Evolutionary conservation across 2,888 invertebrate genomes (phyloP).

Genomic region (Euclidia mi): DNA sequence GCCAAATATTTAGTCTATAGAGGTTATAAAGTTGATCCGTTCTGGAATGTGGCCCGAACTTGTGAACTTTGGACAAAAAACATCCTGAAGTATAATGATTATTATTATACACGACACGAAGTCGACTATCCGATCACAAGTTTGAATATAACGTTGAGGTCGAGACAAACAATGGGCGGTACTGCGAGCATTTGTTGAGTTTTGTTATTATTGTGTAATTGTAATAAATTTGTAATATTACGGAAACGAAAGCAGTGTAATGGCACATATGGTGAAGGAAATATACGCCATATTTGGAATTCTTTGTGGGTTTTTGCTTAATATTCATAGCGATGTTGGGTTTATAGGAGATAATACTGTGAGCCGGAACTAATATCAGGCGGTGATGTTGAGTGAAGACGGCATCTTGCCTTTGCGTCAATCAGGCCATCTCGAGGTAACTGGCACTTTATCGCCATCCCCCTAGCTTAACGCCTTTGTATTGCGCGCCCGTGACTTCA

Average conservation of each 20-base stretch:
- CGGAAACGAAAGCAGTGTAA: too few relatives aligned
- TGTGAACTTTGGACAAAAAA: constrained; percentile 32
- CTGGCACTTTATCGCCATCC: neutral
- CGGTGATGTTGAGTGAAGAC: too few relatives aligned
- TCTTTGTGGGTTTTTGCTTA: too few relatives aligned
- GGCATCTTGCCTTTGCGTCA: neutral
- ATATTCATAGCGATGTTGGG: too few relatives aligned
- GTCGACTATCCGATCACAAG: constrained; percentile 31
- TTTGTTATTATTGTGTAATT: constrained; percentile 12
- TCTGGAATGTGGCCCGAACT: constrained; percentile 32
- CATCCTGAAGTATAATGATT: constrained; percentile 23
- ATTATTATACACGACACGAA: constrained; percentile 20
- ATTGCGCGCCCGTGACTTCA: constrained; percentile 1
- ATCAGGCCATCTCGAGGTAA: neutral
- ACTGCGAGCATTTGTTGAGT: neutral
- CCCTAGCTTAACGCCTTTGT: constrained; percentile 4
- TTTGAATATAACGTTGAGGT: constrained; percentile 14
- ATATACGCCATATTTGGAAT: too few relatives aligned
- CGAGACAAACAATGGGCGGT: constrained; percentile 3
- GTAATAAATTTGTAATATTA: constrained; percentile 1
- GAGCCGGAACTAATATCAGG: too few relatives aligned
- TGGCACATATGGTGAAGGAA: too few relatives aligned
- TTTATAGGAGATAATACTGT: too few relatives aligned
- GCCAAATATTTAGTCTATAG: constrained; percentile 27
- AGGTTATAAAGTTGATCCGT: constrained; percentile 26